Base-by-base conservation (phyloP, 2,888 invertebrate species). In the Eupithecia tripunctaria region DNA sequence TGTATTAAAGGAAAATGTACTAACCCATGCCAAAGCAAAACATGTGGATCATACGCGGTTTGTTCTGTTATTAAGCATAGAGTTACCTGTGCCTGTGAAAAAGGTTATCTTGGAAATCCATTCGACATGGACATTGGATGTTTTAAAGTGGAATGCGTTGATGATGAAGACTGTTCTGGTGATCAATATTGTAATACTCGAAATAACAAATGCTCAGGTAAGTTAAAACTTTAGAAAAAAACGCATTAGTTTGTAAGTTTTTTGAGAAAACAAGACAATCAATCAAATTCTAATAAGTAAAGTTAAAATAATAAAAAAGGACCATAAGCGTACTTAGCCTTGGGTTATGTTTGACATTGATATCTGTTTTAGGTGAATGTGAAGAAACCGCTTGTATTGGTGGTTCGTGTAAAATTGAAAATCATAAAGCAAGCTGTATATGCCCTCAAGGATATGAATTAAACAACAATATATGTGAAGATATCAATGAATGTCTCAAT, bases 61-160 rank as follows among this genome's bases (percentile, higher is more conserved):
- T 98, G 98, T 84, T 95, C 96, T 47, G 96, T 97, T 0, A 93
- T 95, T 29, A 96, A 96, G 76, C 98, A 98, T 82, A 95, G 88
- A 83, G 96, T 97, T 0, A 91, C 95, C 29, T 98, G 98, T 84
- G 94, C 95, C 47, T 98, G 98, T 86, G 97, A 97, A 56, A 95
- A 96, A 73, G 98, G 98, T 27, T 96, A 96, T 86, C 94, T 98
- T 41, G 98, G 98, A 12, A 97, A 98, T 91, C 96, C 97, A 6
- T 95, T 95, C 71, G 97, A 97, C 83, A 93, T 94, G 70, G 95
- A 95, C 68, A 95, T 97, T 68, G 98, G 98, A 47, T 98, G 98
- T 85, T 98, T 97, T 87, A 97, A 97, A 90, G 98, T 98, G 2
- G 98, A 98, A 91, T 98, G 98, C 88, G 93, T 97, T 1, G 95